Conservation (phyloP, 2,888 invertebrate genomes). For the Himalopsyche anomala region DNA sequence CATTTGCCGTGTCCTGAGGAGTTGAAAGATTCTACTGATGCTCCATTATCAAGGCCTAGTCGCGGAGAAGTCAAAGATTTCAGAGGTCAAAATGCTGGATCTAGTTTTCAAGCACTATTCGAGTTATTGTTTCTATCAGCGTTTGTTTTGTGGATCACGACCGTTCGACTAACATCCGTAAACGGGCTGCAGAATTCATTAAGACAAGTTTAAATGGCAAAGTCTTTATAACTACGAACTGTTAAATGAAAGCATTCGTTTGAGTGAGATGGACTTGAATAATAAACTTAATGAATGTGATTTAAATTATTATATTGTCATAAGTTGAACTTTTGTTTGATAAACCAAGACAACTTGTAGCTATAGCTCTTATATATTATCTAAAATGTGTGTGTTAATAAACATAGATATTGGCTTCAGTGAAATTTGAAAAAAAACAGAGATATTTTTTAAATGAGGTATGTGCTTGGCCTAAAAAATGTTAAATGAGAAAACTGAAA, state of each 20-base stretch:
- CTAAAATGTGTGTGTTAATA: neutral
- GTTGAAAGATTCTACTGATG: constrained; percentile 79
- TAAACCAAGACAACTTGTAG: constrained; percentile 14
- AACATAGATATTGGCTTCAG: constrained; percentile 2
- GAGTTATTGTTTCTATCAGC: constrained; percentile 19
- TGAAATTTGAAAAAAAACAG: constrained; percentile 23
- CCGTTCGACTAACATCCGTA: neutral
- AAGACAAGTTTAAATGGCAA: neutral
- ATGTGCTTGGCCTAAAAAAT: constrained; percentile 4
- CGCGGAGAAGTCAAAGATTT: constrained; percentile 65
- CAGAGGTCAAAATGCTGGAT: constrained; percentile 54
- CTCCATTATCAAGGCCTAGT: constrained; percentile 63
- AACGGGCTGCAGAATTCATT: neutral
- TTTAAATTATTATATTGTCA: constrained; percentile 17
- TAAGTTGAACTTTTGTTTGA: constrained; percentile 4
- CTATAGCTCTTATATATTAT: neutral
- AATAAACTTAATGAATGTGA: neutral
- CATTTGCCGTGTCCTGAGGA: constrained; percentile 79
- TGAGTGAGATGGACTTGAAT: neutral
- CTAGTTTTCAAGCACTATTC: neutral
- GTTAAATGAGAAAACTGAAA: neutral
- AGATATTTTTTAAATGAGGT: constrained; percentile 12
- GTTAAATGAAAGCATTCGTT: neutral
- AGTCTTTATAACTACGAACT: neutral
- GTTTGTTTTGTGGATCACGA: constrained; percentile 38